phyloP scores from a whole-genome alignment of 2,888 invertebrate species.

The Geophilus truncorum region DNA sequence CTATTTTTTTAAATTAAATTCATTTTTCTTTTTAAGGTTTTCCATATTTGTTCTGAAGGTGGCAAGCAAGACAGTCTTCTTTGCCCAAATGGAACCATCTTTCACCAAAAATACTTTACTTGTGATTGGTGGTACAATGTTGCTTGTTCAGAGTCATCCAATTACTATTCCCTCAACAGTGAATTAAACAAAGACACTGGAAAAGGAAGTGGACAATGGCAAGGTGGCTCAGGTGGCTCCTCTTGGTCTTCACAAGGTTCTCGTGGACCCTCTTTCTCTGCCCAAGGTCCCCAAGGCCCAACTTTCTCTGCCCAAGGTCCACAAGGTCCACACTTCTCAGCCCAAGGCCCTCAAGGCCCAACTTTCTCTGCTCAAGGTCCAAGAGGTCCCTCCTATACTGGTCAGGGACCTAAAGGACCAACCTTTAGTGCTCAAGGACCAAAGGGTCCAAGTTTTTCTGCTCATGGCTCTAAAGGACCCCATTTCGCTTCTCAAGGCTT shows the following conservation, averaged over 20 bases:
- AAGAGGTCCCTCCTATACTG: background rate
- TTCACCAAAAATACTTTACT: conserved; percentile 30
- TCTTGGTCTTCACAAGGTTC: conserved; percentile 5
- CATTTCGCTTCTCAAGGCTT: background rate
- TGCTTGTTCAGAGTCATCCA: conserved; percentile 9
- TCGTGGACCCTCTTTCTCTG: too few species aligned
- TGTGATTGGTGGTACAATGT: conserved; percentile 33
- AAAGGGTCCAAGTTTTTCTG: background rate
- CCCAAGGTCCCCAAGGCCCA: too few species aligned
- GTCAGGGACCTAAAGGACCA: conserved; percentile 30
- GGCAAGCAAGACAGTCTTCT: conserved; percentile 29
- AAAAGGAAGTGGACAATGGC: background rate
- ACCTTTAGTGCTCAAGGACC: conserved; percentile 22
- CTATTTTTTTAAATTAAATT: background rate
- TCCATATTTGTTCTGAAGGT: conserved; percentile 22
- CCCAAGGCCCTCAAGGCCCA: background rate
- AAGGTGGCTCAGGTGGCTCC: conserved; percentile 7
- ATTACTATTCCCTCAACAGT: background rate
- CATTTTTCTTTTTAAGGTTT: conserved; percentile 28
- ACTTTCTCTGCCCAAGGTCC: too few species aligned
- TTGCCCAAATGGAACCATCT: conserved; percentile 30
- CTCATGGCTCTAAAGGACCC: conserved; percentile 9
- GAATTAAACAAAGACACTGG: background rate
- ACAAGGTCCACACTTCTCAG: background rate
- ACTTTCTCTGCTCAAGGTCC: background rate